Percentiles rank a stretch among this genome's conserved stretches.
Conservation (phyloP, 2,888 invertebrate species). For the Plagodis dolabraria region DNA sequence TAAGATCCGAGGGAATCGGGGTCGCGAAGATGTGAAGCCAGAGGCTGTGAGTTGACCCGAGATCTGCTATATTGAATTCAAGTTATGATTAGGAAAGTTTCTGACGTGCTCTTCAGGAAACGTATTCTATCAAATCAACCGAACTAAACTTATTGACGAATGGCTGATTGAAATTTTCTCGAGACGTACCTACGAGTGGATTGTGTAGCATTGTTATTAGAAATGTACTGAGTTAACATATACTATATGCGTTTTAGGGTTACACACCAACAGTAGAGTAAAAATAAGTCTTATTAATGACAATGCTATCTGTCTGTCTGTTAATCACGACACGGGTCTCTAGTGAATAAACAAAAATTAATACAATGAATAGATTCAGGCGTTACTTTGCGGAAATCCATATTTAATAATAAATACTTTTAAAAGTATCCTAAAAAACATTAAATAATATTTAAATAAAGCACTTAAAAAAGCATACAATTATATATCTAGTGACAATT, state of each 20-base stretch:
- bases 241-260: neutral
- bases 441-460: no score
- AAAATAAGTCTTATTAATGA: no score
- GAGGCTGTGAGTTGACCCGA: slow-evolving; percentile 58
- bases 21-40: slow-evolving; percentile 58
- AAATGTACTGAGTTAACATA: slow-evolving; percentile 10
- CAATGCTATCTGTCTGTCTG: no score
- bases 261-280: no score
- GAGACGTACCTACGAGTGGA: slow-evolving; percentile 12
- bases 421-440: no score
- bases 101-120: slow-evolving; percentile 16
- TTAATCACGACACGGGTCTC: no score
- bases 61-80: slow-evolving; percentile 68
- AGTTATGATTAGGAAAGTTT: slow-evolving; percentile 70
- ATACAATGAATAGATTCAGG: no score
- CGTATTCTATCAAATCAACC: slow-evolving; percentile 30
- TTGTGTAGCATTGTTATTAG: slow-evolving; percentile 46
- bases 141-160: slow-evolving; percentile 31
- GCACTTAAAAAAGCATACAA: no score
- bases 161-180: slow-evolving; percentile 6
- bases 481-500: no score
- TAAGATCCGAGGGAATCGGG: slow-evolving; percentile 57
- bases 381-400: no score
- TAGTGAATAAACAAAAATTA: no score
- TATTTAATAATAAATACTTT: no score